phyloP scores from a whole-genome alignment of 1,140 invertebrate genomes.

The Hypsibius dujardini region DNA sequence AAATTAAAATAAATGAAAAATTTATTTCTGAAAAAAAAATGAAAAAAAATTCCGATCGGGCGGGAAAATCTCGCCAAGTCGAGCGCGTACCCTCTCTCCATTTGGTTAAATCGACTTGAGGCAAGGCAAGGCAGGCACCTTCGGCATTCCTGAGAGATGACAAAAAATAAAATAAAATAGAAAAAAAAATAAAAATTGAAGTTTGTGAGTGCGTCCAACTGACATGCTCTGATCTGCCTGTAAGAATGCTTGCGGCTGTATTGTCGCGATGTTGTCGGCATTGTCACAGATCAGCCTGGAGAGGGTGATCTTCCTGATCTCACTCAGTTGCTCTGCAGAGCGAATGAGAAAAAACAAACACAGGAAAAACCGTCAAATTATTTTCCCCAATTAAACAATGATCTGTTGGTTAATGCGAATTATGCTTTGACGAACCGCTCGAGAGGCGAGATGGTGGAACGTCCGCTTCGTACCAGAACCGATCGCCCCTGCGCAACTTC shows the following conservation, averaged over 20 bases:
- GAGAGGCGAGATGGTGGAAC: neutral
- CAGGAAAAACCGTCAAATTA: conserved; percentile 21
- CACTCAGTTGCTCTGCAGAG: conserved; percentile 41
- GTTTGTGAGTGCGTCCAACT: neutral
- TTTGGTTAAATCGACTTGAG: neutral
- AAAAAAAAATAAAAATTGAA: neutral
- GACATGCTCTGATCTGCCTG: neutral
- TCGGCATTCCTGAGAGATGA: neutral
- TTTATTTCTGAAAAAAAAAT: neutral
- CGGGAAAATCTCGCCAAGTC: neutral
- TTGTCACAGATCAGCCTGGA: conserved; percentile 60
- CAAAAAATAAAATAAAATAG: neutral
- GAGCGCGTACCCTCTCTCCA: neutral
- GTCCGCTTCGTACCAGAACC: conserved; percentile 75
- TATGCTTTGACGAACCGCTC: no score
- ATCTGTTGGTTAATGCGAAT: neutral
- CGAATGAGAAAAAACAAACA: no score
- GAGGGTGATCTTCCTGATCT: conserved; percentile 50
- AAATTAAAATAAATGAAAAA: neutral
- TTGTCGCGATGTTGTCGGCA: conserved; percentile 43
- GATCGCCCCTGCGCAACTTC: conserved; percentile 56
- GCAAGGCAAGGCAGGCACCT: neutral
- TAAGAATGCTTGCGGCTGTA: conserved; percentile 42
- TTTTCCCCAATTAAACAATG: neutral
- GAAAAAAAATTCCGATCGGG: neutral